phyloP scores from a whole-genome alignment of 2,113 vertebrate genomes.

The Cyprinodon brontotheroides region DNA sequence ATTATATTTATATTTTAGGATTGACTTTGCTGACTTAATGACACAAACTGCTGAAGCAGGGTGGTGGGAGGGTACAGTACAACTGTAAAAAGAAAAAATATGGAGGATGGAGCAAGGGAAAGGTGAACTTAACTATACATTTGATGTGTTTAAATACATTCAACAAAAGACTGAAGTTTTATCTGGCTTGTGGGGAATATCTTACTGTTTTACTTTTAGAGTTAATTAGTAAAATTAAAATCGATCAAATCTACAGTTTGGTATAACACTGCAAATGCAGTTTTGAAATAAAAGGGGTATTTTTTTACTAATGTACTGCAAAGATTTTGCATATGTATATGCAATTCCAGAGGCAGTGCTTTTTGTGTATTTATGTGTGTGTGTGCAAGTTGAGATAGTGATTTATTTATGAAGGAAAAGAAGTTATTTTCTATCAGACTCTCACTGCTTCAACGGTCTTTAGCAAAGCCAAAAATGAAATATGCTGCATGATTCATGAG shows the following conservation, averaged over 20 bases:
- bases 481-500: conserved; percentile 41
- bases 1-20: too few species aligned
- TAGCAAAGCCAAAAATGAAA: conserved; percentile 35
- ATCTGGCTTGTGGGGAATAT: not conserved
- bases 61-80: too few species aligned
- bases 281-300: not conserved
- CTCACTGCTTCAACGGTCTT: conserved; percentile 21
- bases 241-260: not conserved
- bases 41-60: too few species aligned
- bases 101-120: too few species aligned
- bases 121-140: too few species aligned
- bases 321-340: conserved; percentile 8
- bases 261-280: not conserved
- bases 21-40: too few species aligned
- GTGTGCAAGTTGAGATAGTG: conserved; percentile 27
- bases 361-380: conserved; percentile 1
- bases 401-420: conserved; percentile 57
- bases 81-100: too few species aligned
- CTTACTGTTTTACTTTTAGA: not conserved
- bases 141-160: not conserved
- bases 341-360: not conserved
- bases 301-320: not conserved
- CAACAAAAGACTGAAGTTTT: not conserved
- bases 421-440: conserved; percentile 28
- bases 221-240: not conserved